Evolutionary conservation across 2,113 vertebrate species (phyloP), one percentile per base, ranked within the genome.

Genomic region (Microtus richardsoni): DNA sequence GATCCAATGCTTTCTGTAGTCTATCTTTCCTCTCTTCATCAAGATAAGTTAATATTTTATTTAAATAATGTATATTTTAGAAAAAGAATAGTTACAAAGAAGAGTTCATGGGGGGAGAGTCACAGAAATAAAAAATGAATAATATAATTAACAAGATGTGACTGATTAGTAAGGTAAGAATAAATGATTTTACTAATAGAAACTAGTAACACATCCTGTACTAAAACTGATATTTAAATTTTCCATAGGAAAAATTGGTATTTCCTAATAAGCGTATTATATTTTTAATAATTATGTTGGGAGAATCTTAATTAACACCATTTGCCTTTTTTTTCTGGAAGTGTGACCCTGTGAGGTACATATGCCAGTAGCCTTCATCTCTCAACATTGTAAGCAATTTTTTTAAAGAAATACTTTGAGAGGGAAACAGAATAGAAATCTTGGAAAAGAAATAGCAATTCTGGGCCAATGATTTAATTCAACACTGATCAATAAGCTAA

Each of bases 401-500:
- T 91, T 89, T 36, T 78, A 68, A 94, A 96, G 88, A 86, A 87
- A 89, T 39, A 68, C 1, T 73, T 83, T 93, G 74, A 89, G n/a
- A 89, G 41, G 71, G 78, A 70, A 22, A 41, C 1, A 87, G 66
- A 41, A 41, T 47, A 87, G 71, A 95, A 54, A 73, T 49, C 17
- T 85, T 95, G 73, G 39, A 91, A 91, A 89, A 85, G 4, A 87
- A 91, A 33, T 92, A 49, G 33, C 44, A 93, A 60, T 90, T 96
- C 79, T 75, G 71, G 82, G 62, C 30, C 79, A 95, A 94, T n/a
- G 41, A 91, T n/a, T 93, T 93, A 95, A 95, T 95, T 77, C 39
- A 52, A 36, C 44, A 28, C 36, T 75, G 44, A 74, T 4, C 85
- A 96, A 58, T 75, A 66, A 39, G 30, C 79, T 93, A 92, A 94